Evolutionary conservation across 92 coral and sea anemone genomes (phyloP), one percentile per base, ranked within the genome.

Genomic region (Epizoanthus fatuus): DNA sequence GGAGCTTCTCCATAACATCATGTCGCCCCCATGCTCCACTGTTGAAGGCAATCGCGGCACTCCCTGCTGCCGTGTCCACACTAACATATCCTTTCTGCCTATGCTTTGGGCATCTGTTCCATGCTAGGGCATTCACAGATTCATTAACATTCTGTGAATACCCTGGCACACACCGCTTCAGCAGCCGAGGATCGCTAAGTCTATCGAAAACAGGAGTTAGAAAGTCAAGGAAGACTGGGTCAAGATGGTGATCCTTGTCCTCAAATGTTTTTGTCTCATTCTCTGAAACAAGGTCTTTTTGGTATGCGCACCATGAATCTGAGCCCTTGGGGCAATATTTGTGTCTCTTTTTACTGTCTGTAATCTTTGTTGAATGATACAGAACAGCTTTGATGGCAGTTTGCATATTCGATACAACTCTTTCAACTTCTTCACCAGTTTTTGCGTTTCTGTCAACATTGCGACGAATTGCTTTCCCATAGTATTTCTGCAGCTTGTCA

Each of bases 101-200:
- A 65, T 83, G 87, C 63, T 83, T 83, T 12, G 87, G 87, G 75
- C 81, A 83, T 60, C 79, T 83, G 87, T 70, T 83, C 87, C 87
- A 83, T 15, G 66, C 42, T 52, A 83, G 51, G 14, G 57, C 63
- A 83, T 83, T 83, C 4, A 70, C 80, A 45, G 80, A 70, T 59
- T 83, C 81, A 53, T 83, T 83, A 38, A 38, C 80, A 71, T 70
- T 80, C 74, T 80, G 85, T 5, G 85, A 80, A 12, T 63, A 58
- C 52, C 87, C 87, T 37, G 87, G 87, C 47, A 70, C 51, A 69
- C 81, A 83, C 69, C 80, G 12, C 25, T 22, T 22, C 25, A 22
- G 25, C 25, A 22, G 25, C 25, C 25, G 25, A 22, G 25, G 62
- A 10, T 66, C 62, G 64, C 75, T 66, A 11, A 81, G 63, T 42